Percentiles rank a stretch among this genome's conserved stretches.
These are phyloP conservation scores for Myotis vivesi DNA, from an alignment of 2,797 vertebrate species.

Conservation along the genomic window DNA sequence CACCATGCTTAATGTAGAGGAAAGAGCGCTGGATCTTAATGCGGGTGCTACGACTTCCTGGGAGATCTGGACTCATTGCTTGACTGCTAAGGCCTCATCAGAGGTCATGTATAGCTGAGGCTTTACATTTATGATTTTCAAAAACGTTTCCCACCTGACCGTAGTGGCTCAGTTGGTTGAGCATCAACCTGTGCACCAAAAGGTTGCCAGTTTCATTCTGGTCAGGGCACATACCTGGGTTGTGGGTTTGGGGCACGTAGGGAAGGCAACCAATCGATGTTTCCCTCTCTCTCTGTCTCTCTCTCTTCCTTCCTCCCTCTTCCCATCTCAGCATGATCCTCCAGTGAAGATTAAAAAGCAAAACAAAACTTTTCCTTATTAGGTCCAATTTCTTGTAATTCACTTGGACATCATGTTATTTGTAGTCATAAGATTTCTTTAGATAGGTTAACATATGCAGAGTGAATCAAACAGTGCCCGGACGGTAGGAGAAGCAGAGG, in stretches of 20 bases:
- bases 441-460: not conserved
- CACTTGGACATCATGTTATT: not conserved
- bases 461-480: not conserved
- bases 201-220: not conserved
- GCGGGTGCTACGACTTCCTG: not conserved
- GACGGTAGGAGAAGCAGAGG: not conserved
- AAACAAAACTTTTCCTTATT: not conserved
- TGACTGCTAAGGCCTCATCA: not conserved
- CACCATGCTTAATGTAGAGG: not conserved
- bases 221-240: not conserved
- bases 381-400: not conserved
- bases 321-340: not conserved
- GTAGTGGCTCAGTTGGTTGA: not conserved
- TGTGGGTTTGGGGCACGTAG: not conserved
- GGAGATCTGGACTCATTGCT: not conserved
- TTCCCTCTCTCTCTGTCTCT: not conserved
- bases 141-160: not conserved
- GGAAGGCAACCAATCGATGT: not conserved
- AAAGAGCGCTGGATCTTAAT: not conserved
- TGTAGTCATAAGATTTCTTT: not conserved
- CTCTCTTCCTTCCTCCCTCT: not conserved
- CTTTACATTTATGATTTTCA: not conserved
- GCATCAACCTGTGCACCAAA: not conserved
- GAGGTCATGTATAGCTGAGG: not conserved
- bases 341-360: not conserved